Conservation (phyloP, 1,140 invertebrate species). For the Calosoma granatense region DNA sequence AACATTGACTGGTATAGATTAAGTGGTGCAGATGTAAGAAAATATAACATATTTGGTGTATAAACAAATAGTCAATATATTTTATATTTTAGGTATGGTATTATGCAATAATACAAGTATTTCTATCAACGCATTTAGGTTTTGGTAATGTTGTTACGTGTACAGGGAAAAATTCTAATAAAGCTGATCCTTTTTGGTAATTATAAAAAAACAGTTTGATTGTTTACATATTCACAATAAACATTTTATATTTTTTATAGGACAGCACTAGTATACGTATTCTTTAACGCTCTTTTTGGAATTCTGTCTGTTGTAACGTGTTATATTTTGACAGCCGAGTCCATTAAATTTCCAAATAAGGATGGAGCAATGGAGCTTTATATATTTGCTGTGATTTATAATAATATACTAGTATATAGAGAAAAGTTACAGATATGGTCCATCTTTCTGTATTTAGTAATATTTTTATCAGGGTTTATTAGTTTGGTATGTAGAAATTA, state of each 20-base stretch:
- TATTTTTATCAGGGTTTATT: conserved; percentile 38
- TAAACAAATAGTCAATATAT: not conserved
- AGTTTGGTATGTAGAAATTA: conserved; percentile 36
- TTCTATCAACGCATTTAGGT: conserved; percentile 45
- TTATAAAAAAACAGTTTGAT: no score
- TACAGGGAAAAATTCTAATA: conserved; percentile 44
- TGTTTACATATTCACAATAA: conserved; percentile 14
- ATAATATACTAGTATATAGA: conserved; percentile 29
- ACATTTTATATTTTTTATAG: conserved; percentile 24
- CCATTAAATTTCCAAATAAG: conserved; percentile 19
- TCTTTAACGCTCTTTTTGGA: conserved; percentile 36
- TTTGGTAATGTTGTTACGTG: conserved; percentile 46
- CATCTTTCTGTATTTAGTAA: conserved; percentile 31
- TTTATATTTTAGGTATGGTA: conserved; percentile 42
- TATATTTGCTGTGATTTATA: conserved; percentile 37
- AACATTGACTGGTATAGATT: conserved; percentile 27
- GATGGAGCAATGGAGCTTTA: conserved; percentile 31
- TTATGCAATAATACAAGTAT: conserved; percentile 42
- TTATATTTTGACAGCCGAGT: conserved; percentile 30
- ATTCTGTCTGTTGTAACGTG: conserved; percentile 32
- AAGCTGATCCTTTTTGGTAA: conserved; percentile 47
- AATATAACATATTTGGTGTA: no score
- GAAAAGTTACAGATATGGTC: conserved; percentile 31
- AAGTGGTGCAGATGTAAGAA: conserved; percentile 26
- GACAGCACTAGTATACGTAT: conserved; percentile 36